These are phyloP conservation scores for Boloria selene DNA, from an alignment of 2,888 invertebrate species.

Conservation along the genomic window DNA sequence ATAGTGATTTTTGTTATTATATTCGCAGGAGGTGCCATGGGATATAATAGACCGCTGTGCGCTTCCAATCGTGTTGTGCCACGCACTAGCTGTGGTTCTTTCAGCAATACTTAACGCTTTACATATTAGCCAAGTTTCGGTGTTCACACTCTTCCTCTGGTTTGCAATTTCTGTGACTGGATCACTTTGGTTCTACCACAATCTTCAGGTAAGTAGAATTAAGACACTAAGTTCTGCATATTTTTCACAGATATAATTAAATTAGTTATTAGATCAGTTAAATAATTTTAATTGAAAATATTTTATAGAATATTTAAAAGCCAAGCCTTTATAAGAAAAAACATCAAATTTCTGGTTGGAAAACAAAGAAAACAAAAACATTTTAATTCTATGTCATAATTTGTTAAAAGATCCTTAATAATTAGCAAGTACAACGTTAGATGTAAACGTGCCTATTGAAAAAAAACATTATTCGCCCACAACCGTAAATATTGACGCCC, in stretches of 20 bases:
- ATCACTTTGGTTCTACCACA: constrained; percentile 91
- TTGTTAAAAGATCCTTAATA: no score
- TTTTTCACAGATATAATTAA: background rate
- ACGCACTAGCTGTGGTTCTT: constrained; percentile 89
- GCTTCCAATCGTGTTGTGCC: constrained; percentile 90
- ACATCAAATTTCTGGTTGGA: no score
- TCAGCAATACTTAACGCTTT: constrained; percentile 87
- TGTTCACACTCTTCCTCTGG: constrained; percentile 90
- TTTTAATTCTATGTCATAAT: no score
- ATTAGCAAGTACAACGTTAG: no score
- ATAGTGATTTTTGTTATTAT: constrained; percentile 33
- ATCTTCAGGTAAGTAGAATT: constrained; percentile 86
- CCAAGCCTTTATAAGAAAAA: no score
- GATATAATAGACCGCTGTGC: constrained; percentile 88
- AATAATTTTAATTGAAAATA: no score
- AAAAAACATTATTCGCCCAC: no score
- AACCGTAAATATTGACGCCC: constrained; percentile 12
- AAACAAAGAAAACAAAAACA: no score
- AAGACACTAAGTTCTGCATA: background rate
- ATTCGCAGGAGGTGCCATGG: constrained; percentile 85
- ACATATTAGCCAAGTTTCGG: constrained; percentile 88
- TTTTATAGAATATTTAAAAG: no score
- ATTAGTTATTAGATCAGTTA: no score
- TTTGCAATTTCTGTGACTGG: constrained; percentile 88
- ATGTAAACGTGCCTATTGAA: no score